Evolutionary conservation across 2,797 vertebrate genomes (phyloP).

Genomic region (Nyctibius grandis): DNA sequence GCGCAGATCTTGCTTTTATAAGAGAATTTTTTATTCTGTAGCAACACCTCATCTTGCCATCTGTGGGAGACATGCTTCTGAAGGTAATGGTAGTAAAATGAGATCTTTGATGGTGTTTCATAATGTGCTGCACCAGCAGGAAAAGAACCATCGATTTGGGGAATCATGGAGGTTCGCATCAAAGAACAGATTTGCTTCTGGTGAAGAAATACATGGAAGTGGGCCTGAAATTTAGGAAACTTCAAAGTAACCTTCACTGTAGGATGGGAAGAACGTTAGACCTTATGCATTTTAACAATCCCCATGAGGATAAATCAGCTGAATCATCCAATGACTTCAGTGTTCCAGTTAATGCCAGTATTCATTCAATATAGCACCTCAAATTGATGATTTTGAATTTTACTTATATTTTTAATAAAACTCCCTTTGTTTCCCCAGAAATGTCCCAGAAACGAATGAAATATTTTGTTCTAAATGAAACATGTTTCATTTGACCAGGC

Average conservation of each 20-base stretch:
- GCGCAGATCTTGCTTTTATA: neutral
- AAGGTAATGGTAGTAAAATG: neutral
- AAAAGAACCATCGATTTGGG: rapidly evolving
- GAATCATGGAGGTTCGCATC: neutral
- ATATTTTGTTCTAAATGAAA: neutral
- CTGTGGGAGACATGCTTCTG: neutral
- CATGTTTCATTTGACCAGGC: neutral
- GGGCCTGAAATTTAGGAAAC: neutral
- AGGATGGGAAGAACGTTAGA: neutral
- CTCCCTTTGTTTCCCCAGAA: neutral
- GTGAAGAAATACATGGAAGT: neutral
- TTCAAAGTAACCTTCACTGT: neutral
- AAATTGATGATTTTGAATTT: neutral
- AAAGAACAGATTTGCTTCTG: neutral
- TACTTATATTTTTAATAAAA: neutral
- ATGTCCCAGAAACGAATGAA: neutral
- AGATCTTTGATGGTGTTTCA: neutral
- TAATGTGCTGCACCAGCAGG: neutral
- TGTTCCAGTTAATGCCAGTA: neutral
- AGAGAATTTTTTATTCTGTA: neutral
- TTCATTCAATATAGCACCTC: neutral
- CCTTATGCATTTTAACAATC: neutral
- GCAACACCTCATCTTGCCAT: neutral
- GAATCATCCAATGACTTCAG: neutral
- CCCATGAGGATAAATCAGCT: neutral